These are phyloP conservation scores for Diglossa cyanea DNA, from an alignment of 2,797 vertebrate species.

Conservation along the genomic window DNA sequence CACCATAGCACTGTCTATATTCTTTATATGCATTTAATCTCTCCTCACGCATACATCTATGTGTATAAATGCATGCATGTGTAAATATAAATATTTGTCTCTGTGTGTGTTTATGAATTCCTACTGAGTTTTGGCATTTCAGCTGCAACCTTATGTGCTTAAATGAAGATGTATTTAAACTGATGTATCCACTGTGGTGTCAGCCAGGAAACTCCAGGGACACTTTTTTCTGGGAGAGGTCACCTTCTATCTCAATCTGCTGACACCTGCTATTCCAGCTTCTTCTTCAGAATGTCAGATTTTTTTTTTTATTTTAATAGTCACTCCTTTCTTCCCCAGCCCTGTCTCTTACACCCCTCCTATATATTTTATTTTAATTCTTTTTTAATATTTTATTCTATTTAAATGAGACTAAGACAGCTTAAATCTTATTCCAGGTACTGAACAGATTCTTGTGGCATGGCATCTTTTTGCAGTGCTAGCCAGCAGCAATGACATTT, in stretches of 20 bases:
- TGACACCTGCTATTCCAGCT: neutral
- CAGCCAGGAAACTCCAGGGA: neutral
- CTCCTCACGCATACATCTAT: neutral
- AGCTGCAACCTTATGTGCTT: neutral
- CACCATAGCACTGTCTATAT: fast-evolving
- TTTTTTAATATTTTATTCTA: neutral
- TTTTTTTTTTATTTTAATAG: neutral
- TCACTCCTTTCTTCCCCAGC: neutral
- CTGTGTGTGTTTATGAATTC: neutral
- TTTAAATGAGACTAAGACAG: neutral
- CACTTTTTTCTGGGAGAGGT: neutral
- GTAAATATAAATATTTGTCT: neutral
- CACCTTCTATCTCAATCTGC: neutral
- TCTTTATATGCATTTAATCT: fast-evolving
- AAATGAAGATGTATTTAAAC: neutral
- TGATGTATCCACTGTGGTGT: neutral
- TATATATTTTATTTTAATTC: neutral
- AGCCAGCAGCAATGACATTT: neutral
- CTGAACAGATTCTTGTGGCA: neutral
- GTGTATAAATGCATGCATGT: neutral
- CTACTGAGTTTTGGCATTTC: neutral
- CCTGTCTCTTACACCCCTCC: neutral
- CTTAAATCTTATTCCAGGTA: neutral
- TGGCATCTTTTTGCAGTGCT: neutral
- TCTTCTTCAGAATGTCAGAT: neutral